These are phyloP conservation scores for Euplagia quadripunctaria DNA, from an alignment of 2,888 invertebrate genomes.

Conservation along the genomic window DNA sequence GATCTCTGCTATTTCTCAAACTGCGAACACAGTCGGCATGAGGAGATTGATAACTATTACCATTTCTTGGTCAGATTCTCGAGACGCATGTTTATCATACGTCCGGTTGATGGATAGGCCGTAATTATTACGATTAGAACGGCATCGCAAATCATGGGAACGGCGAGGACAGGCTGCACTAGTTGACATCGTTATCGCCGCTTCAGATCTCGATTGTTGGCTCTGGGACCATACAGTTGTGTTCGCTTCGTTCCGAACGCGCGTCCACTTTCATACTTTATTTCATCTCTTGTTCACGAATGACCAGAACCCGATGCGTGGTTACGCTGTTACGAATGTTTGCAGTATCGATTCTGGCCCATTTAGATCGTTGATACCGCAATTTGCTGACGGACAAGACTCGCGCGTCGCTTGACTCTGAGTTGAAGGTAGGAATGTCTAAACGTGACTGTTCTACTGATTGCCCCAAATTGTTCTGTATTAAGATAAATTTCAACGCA, in stretches of 20 bases:
- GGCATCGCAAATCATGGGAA: constrained; percentile 86
- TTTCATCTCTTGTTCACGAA: constrained; percentile 76
- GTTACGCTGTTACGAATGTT: constrained; percentile 72
- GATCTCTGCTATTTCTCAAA: constrained; percentile 83
- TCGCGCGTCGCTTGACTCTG: constrained; percentile 67
- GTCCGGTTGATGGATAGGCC: constrained; percentile 82
- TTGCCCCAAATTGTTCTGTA: constrained; percentile 68
- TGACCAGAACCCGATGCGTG: constrained; percentile 76
- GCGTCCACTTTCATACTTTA: constrained; percentile 78
- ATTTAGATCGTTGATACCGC: constrained; percentile 83
- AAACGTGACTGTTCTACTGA: constrained; percentile 58
- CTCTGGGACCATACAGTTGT: constrained; percentile 67
- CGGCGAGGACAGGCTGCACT: constrained; percentile 79
- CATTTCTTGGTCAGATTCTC: constrained; percentile 68
- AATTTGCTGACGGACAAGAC: constrained; percentile 76
- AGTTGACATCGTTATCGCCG: constrained; percentile 82
- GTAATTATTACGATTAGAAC: constrained; percentile 85
- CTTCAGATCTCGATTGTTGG: constrained; percentile 83
- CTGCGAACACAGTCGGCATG: constrained; percentile 59
- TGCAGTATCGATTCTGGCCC: constrained; percentile 78
- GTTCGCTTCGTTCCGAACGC: constrained; percentile 52
- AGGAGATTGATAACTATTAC: constrained; percentile 72
- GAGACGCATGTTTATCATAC: constrained; percentile 77
- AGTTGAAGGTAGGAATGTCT: constrained; percentile 74
- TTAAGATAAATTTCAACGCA: constrained; percentile 50